These are phyloP conservation scores for Germaria angustata DNA, from an alignment of 2,888 invertebrate genomes.

Conservation along the genomic window DNA sequence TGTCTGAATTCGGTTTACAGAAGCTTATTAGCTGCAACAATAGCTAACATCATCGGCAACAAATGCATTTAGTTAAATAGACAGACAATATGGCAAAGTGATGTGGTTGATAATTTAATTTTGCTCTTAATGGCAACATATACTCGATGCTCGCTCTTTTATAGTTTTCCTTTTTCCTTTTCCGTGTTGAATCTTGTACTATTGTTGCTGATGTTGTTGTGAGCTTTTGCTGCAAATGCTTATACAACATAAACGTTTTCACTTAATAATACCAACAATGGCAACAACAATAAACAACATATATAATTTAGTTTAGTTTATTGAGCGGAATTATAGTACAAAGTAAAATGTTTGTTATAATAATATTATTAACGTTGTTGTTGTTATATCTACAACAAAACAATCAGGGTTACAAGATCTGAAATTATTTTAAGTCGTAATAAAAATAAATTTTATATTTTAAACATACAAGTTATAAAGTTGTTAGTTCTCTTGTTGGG, in stretches of 20 bases:
- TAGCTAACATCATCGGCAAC: not conserved
- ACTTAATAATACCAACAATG: conserved; percentile 23
- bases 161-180: not conserved
- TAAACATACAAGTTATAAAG: no score
- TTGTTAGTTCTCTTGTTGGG: no score
- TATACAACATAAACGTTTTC: conserved; percentile 11
- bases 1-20: not conserved
- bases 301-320: conserved; percentile 54
- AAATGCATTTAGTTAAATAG: conserved; percentile 31
- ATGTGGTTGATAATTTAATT: conserved; percentile 63
- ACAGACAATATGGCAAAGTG: conserved; percentile 30
- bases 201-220: not conserved
- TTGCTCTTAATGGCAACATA: conserved; percentile 5
- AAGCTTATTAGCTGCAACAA: conserved; percentile 5
- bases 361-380: conserved; percentile 21
- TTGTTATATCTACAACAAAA: not conserved
- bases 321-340: conserved; percentile 28
- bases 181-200: not conserved
- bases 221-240: not conserved
- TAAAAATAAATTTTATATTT: no score
- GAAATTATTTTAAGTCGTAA: not conserved
- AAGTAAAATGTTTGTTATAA: conserved; percentile 35
- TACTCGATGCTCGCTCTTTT: not conserved
- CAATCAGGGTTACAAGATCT: conserved; percentile 4
- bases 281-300: conserved; percentile 13